phyloP scores from a whole-genome alignment of 2,797 vertebrate species.

The Crax fasciolata region DNA sequence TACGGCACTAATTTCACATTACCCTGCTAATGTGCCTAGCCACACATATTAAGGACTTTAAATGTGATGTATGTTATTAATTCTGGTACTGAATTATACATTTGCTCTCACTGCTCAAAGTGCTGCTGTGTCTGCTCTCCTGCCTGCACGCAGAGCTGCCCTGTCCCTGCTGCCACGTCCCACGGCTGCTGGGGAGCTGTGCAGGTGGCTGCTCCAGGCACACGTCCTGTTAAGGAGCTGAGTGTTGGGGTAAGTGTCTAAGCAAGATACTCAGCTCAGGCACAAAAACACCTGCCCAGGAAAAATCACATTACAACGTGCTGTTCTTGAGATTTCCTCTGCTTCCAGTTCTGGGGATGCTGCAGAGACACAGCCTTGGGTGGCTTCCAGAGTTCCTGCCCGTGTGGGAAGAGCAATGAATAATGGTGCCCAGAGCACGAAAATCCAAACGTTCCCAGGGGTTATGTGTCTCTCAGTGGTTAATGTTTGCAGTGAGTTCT shows the following conservation, averaged over 20 bases:
- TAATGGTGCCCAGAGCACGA: neutral
- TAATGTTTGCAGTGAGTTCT: neutral
- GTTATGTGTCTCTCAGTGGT: neutral
- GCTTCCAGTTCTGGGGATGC: neutral
- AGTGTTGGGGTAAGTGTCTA: neutral
- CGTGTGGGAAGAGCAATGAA: neutral
- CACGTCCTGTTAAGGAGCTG: neutral
- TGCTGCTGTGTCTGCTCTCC: neutral
- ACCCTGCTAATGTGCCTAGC: slow-evolving; percentile 16
- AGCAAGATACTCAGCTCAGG: neutral
- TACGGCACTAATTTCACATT: slow-evolving; percentile 23
- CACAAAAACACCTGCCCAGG: neutral
- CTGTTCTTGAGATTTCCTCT: neutral
- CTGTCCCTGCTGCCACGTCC: neutral
- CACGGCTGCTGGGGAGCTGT: neutral
- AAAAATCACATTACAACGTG: neutral
- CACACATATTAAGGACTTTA: slow-evolving; percentile 15
- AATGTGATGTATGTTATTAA: slow-evolving; percentile 38
- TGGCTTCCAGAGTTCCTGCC: neutral
- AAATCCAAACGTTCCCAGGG: neutral
- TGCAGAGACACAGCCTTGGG: neutral
- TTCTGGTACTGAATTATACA: slow-evolving; percentile 20
- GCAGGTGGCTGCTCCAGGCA: neutral
- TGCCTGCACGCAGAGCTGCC: neutral
- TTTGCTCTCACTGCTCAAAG: neutral